A percentile compares a stretch with the other conserved stretches of the same genome.
phyloP scores from a whole-genome alignment of 1,140 invertebrate species.

The Choristoneura fumiferana region DNA sequence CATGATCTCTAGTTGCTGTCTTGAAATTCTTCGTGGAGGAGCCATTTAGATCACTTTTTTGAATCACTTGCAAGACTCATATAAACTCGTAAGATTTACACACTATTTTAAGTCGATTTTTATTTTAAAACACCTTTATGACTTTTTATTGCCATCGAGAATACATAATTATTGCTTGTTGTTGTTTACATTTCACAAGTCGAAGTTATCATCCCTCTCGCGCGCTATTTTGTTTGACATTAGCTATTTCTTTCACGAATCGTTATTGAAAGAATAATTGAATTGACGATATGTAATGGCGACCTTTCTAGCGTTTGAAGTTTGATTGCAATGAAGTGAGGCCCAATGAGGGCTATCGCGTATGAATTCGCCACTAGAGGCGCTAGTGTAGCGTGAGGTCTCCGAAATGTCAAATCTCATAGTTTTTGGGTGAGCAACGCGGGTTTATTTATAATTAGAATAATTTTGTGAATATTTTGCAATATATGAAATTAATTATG shows the following conservation, averaged over 20 bases:
- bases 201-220: slow-evolving; percentile 20
- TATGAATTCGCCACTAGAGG: too few relatives aligned
- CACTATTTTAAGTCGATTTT: not conserved
- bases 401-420: too few relatives aligned
- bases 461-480: too few relatives aligned
- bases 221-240: slow-evolving; percentile 55
- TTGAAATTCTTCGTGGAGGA: slow-evolving; percentile 57
- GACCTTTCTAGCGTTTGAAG: slow-evolving; percentile 26
- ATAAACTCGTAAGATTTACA: not conserved
- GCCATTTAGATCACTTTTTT: slow-evolving; percentile 45
- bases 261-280: slow-evolving; percentile 31
- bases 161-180: not conserved
- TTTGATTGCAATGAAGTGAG: too few relatives aligned
- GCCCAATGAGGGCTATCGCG: too few relatives aligned
- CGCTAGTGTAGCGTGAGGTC: too few relatives aligned
- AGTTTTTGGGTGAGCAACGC: too few relatives aligned
- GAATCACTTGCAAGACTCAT: not conserved
- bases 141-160: not conserved
- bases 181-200: slow-evolving; percentile 2
- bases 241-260: slow-evolving; percentile 59
- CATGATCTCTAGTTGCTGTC: slow-evolving; percentile 57
- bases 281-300: slow-evolving; percentile 54
- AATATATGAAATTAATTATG: too few relatives aligned
- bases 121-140: not conserved
- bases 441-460: too few relatives aligned